These are phyloP conservation scores for Tolmerus cingulatus DNA, from an alignment of 2,888 invertebrate species.

Conservation along the genomic window DNA sequence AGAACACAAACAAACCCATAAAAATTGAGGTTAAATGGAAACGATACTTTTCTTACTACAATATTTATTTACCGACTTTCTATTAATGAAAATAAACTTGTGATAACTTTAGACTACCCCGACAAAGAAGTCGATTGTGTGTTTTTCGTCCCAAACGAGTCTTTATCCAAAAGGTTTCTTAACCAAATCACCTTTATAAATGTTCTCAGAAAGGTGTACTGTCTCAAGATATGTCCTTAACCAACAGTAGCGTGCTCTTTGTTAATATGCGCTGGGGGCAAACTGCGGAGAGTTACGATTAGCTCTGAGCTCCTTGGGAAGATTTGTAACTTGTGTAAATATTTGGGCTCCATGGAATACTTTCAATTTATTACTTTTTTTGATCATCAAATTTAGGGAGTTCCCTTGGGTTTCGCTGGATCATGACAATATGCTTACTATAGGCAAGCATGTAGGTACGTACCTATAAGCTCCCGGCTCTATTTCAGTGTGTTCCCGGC, in stretches of 20 bases:
- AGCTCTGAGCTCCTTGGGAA: neutral
- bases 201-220: neutral
- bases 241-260: neutral
- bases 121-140: neutral
- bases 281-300: neutral
- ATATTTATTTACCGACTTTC: too few species aligned
- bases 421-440: neutral
- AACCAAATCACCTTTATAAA: neutral
- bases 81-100: too few species aligned
- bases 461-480: too few species aligned
- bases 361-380: slow-evolving; percentile 6
- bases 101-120: neutral
- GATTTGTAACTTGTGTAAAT: neutral
- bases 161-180: neutral
- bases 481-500: too few species aligned
- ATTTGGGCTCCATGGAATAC: neutral
- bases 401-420: neutral
- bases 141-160: too few species aligned
- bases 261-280: neutral
- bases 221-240: neutral
- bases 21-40: too few species aligned
- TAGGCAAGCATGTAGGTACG: too few species aligned
- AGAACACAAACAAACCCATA: too few species aligned
- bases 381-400: neutral
- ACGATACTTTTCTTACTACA: too few species aligned